Evolutionary conservation across 1,140 invertebrate species (phyloP), one percentile per base, ranked within the genome.

Genomic region (Drosophila dunni): DNA sequence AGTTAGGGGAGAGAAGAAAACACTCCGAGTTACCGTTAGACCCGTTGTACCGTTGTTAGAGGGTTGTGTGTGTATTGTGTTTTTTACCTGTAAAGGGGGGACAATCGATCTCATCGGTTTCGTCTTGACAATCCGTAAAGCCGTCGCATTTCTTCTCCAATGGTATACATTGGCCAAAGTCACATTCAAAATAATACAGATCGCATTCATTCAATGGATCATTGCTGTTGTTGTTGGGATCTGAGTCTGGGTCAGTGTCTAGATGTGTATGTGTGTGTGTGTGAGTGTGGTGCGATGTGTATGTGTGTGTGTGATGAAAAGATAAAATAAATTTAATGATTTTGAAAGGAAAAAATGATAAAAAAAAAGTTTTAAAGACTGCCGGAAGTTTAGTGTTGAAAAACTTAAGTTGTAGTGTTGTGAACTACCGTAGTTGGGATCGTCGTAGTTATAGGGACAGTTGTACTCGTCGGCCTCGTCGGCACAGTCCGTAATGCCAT

Each of bases 41-140:
- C 50, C 29, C 15, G 29, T 53, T 8, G 24, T 29, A 29, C 24
- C 24, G 24, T 17, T 8, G 10, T 29, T n/a, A 64, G 42, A 67
- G 33, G 46, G 40, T 13, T 45, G 13, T 54, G 34, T 53, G 50
- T 34, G 33, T n/a, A 33, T 53, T 15, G 10, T 40, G 17, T 48
- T 68, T 90, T 48, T 68, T 90, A 92, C 91, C 91, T 92, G 90
- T 80, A 10, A 88, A 82, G 36, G 74, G 56, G 48, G 92, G 72
- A 84, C 95, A 96, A 78, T 94, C 90, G 44, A 93, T 90, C 92
- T 97, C 97, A 92, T 97, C 97, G 91, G 94, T 95, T 36, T 93
- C 94, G 92, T 96, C 95, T 40, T 94, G 91, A 93, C 97, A 97
- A 93, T 97, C 96, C 24, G 91, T 81, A 70, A 92, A 90, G 58